These are phyloP conservation scores for Alentia gelatinosa DNA, from an alignment of 2,888 invertebrate species.

Conservation along the genomic window DNA sequence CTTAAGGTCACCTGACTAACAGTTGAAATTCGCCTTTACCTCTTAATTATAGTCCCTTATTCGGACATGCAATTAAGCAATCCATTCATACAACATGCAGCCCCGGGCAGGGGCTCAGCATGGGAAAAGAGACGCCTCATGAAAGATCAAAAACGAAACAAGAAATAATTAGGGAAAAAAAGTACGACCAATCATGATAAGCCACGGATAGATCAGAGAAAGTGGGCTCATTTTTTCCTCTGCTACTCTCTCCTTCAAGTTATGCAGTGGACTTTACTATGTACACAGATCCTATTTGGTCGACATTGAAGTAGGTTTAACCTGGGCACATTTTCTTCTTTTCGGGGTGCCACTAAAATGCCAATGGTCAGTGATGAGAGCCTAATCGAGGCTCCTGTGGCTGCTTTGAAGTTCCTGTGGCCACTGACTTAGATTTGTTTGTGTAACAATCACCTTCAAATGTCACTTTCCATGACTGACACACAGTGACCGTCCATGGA, in stretches of 20 bases:
- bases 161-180: background rate
- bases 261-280: background rate
- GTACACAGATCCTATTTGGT: background rate
- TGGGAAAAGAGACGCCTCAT: background rate
- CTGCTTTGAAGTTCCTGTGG: background rate
- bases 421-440: background rate
- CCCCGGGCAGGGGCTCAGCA: background rate
- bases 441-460: background rate
- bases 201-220: background rate
- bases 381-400: background rate
- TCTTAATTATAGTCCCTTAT: too few relatives aligned
- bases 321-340: background rate
- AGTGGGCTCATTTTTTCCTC: background rate
- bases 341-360: background rate
- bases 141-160: background rate
- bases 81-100: background rate
- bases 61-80: too few relatives aligned
- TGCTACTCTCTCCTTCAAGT: background rate
- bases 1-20: background rate
- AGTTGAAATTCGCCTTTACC: too few relatives aligned
- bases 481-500: background rate
- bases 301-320: background rate
- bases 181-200: background rate
- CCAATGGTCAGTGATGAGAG: background rate
- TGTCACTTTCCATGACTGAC: conserved; percentile 4